phyloP scores from a whole-genome alignment of 2,113 vertebrate genomes.

The Parotia lawesii region DNA sequence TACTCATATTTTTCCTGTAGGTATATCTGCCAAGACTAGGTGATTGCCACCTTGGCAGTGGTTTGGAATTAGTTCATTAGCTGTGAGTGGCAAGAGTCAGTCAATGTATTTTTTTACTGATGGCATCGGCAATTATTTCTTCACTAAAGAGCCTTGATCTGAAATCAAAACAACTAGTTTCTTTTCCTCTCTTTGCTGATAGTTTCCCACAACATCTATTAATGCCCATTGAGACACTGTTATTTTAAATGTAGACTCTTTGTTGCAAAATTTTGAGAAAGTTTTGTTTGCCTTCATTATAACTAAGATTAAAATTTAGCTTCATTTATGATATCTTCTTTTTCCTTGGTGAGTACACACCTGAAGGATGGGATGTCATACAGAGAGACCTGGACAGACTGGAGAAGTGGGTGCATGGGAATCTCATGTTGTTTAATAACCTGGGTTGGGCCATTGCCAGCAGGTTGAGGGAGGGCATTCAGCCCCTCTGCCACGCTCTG shows the following conservation, averaged over 20 bases:
- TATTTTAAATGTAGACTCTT: neutral
- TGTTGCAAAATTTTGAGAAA: neutral
- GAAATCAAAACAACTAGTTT: neutral
- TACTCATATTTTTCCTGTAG: neutral
- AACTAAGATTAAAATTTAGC: neutral
- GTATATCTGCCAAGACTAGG: neutral
- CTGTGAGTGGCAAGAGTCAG: neutral
- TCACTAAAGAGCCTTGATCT: neutral
- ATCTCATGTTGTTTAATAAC: neutral
- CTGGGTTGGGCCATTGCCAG: neutral
- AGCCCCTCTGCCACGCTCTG: neutral
- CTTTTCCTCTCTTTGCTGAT: neutral
- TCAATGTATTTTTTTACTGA: neutral
- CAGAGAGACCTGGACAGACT: neutral
- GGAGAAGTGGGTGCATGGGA: neutral
- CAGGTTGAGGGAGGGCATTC: neutral
- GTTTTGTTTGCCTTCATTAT: neutral
- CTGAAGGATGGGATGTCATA: neutral
- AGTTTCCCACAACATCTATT: neutral
- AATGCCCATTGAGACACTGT: neutral
- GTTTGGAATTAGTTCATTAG: neutral
- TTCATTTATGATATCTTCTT: neutral
- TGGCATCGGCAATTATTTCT: neutral
- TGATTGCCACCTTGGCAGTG: neutral
- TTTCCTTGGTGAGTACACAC: neutral